Percentiles rank a stretch among this genome's conserved stretches.
phyloP scores from a whole-genome alignment of 2,797 vertebrate species.

The Myotis myotis region DNA sequence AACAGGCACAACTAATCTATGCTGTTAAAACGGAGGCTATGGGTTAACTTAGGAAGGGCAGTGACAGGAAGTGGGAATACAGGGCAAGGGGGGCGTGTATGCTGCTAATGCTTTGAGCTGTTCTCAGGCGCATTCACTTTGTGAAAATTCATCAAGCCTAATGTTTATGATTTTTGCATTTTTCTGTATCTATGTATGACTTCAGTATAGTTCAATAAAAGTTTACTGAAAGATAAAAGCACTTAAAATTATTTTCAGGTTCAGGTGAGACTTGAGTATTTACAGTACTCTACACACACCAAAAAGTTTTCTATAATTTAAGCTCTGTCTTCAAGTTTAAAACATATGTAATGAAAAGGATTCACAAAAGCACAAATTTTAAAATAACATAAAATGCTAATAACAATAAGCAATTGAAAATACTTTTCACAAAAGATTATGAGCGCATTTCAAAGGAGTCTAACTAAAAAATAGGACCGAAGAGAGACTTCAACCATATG shows the following conservation, averaged over 20 bases:
- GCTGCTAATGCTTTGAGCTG: background rate
- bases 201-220: background rate
- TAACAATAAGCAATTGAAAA: conserved; percentile 15
- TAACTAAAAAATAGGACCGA: background rate
- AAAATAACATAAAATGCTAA: background rate
- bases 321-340: background rate
- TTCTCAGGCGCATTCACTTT: background rate
- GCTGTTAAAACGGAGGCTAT: background rate
- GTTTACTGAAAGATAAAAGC: background rate
- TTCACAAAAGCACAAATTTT: background rate
- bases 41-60: background rate
- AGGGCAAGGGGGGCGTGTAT: accelerated
- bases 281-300: background rate
- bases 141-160: background rate
- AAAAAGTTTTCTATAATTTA: background rate
- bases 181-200: background rate
- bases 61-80: background rate
- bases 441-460: background rate
- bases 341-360: background rate
- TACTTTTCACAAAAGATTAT: conserved; percentile 15
- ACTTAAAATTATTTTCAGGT: background rate
- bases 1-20: background rate
- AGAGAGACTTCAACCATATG: conserved; percentile 3
- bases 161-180: background rate
- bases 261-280: background rate